A percentile compares a stretch with the other conserved stretches of the same genome.
Evolutionary conservation across 2,113 vertebrate genomes (phyloP).

Genomic region (Callipepla californica): DNA sequence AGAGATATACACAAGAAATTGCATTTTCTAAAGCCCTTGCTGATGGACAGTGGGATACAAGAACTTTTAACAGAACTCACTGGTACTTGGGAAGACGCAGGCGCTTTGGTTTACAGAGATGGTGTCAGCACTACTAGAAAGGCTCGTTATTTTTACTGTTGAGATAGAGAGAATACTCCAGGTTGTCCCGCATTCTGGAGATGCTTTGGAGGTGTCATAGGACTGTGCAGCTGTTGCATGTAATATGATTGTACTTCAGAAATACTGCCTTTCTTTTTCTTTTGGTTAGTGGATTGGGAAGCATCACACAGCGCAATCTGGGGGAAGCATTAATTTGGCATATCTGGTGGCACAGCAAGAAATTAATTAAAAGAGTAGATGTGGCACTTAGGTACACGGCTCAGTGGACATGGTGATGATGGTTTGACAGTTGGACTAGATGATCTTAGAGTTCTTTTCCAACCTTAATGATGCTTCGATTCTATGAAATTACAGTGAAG

Average conservation of each 20-base stretch:
- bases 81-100: neutral
- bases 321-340: neutral
- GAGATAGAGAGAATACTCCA: neutral
- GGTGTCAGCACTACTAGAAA: neutral
- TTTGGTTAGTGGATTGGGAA: neutral
- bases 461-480: no score
- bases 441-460: no score
- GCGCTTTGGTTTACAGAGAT: neutral
- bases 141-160: neutral
- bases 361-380: neutral
- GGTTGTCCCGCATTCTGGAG: neutral
- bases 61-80: neutral
- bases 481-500: neutral
- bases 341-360: neutral
- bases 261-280: fast-evolving
- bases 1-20: neutral
- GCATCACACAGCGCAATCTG: neutral
- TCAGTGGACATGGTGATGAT: no score
- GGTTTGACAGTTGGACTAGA: no score
- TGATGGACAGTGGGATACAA: fast-evolving
- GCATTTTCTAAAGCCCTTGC: neutral
- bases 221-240: neutral
- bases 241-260: neutral
- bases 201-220: neutral
- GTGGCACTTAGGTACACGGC: no score